Percentiles rank a stretch among this genome's conserved stretches.
These are phyloP conservation scores for Petrosia ficiformis DNA, from an alignment of 37 sponge, comb jelly and placozoan genomes.

Conservation along the genomic window DNA sequence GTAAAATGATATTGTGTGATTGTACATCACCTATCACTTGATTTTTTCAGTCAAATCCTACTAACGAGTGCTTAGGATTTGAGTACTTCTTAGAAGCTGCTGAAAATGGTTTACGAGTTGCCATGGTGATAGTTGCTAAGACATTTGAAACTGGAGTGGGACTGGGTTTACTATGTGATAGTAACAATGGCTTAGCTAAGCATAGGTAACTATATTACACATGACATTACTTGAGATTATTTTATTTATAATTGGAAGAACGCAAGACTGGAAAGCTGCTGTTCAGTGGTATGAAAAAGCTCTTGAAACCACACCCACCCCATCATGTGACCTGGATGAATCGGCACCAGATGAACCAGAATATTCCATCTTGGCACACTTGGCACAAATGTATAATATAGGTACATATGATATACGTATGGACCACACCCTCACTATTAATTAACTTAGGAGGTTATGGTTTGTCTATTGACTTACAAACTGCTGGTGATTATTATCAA, in stretches of 20 bases:
- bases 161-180: neutral
- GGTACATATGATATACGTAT: neutral
- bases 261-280: constrained; percentile 42
- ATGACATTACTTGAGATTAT: neutral
- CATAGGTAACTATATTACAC: neutral
- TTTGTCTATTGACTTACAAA: constrained; percentile 27
- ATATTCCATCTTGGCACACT: constrained; percentile 47
- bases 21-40: neutral
- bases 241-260: neutral
- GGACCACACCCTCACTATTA: no score
- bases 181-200: no score
- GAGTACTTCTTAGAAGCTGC: constrained; percentile 46
- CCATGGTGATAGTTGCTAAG: constrained; percentile 56
- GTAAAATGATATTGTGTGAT: neutral
- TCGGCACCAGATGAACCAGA: constrained; percentile 19
- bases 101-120: constrained; percentile 38
- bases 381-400: constrained; percentile 67
- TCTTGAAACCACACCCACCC: neutral
- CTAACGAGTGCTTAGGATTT: constrained; percentile 39
- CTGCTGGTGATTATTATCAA: constrained; percentile 71
- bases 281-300: constrained; percentile 63
- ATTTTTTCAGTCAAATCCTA: constrained; percentile 35
- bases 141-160: constrained; percentile 41
- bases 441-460: constrained; percentile 38
- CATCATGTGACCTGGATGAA: neutral